These are phyloP conservation scores for Pedicia rivosa DNA, from an alignment of 2,888 invertebrate species.

Conservation along the genomic window DNA sequence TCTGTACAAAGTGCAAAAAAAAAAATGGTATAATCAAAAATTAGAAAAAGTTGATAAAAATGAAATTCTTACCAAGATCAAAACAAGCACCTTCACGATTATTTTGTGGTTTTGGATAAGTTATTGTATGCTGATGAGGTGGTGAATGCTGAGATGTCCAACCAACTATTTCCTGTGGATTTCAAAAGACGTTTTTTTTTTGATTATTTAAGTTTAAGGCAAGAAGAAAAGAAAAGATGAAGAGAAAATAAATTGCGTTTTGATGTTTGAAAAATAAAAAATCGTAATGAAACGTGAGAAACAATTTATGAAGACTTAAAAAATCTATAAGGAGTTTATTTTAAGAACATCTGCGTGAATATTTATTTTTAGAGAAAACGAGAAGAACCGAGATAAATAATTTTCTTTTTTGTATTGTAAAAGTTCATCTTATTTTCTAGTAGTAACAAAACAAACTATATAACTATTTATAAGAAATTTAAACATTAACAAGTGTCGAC, in stretches of 20 bases:
- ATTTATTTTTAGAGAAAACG: too few relatives aligned
- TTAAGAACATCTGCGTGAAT: too few relatives aligned
- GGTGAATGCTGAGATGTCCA: slow-evolving; percentile 4
- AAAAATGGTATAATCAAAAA: not conserved
- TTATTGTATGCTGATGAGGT: not conserved
- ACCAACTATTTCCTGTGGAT: slow-evolving; percentile 5
- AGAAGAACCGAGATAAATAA: too few relatives aligned
- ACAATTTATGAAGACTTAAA: not conserved
- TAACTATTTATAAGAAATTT: too few relatives aligned
- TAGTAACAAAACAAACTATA: too few relatives aligned
- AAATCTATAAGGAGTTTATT: slow-evolving; percentile 1
- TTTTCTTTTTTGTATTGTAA: too few relatives aligned
- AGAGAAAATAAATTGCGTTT: not conserved
- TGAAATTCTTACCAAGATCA: not conserved
- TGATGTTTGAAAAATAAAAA: not conserved
- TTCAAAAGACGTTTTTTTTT: too few relatives aligned
- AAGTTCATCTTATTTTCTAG: too few relatives aligned
- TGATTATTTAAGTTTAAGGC: too few relatives aligned
- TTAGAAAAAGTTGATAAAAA: not conserved
- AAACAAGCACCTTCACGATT: slow-evolving; percentile 1
- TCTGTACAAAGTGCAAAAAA: slow-evolving; percentile 11
- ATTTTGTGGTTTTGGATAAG: slow-evolving; percentile 3
- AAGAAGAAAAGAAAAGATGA: not conserved
- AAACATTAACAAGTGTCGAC: too few relatives aligned
- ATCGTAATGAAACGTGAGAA: slow-evolving; percentile 1